These are phyloP conservation scores for Puffinus mauretanicus DNA, from an alignment of 2,113 vertebrate genomes.

Conservation along the genomic window DNA sequence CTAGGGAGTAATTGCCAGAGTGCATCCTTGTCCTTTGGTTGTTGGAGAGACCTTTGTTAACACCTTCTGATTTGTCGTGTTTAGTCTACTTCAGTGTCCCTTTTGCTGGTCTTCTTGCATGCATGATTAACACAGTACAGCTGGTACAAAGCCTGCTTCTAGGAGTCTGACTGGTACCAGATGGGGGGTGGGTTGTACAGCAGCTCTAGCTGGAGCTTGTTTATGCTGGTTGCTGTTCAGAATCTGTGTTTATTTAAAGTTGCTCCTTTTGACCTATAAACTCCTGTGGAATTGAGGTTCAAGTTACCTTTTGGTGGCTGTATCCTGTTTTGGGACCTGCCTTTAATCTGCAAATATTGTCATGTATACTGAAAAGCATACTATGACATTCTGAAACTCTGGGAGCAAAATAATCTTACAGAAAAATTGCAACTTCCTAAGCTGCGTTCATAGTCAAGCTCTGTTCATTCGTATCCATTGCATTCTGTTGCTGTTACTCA, in stretches of 20 bases:
- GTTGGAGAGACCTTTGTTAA: constrained; percentile 7
- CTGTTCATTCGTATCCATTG: neutral
- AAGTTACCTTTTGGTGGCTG: constrained; percentile 8
- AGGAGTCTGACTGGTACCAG: constrained; percentile 29
- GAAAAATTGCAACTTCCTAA: neutral
- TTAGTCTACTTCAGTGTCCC: constrained; percentile 44
- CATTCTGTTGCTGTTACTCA: neutral
- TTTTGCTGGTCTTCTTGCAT: neutral
- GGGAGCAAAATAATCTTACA: neutral
- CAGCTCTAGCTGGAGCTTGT: constrained; percentile 25
- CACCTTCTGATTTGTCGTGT: constrained; percentile 12
- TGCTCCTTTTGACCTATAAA: constrained; percentile 56
- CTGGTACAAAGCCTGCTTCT: constrained; percentile 45
- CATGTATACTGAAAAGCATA: neutral
- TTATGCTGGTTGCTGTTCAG: constrained; percentile 56
- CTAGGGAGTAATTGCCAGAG: neutral
- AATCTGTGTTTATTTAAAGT: constrained; percentile 61
- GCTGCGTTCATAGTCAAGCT: accelerated
- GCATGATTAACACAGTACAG: constrained; percentile 39
- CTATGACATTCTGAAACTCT: neutral
- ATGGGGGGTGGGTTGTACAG: neutral
- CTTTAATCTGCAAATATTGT: neutral
- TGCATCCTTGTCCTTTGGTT: neutral
- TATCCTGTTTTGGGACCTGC: neutral
- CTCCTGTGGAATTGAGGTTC: constrained; percentile 10